Base-by-base conservation (phyloP, 2,113 vertebrate species). In the Caranx ignobilis region DNA sequence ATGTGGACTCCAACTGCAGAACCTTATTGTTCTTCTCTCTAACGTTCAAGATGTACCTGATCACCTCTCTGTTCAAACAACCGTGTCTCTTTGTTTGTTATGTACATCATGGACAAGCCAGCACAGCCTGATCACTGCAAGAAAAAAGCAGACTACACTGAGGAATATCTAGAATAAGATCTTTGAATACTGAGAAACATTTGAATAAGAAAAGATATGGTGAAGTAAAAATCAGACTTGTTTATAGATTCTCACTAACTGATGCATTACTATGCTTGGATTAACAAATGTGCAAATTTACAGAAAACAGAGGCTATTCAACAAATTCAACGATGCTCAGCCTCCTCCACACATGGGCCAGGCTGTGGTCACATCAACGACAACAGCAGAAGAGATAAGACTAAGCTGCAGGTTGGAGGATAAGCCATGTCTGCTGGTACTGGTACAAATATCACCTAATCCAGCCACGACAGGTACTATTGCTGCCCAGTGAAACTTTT, bases 381-480 rank as follows among this genome's bases (percentile, higher is more conserved):
- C 26, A 68, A 13, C 55, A 19, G 6, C 10, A 4, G 37, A 9
- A 31, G 54, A 66, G 69, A 75, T 84, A 47, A 61, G 34, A 55
- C 31, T 16, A 41, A 76, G 65, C 65, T 52, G 56, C 31, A 59
- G 50, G 39, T 11, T 8, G 26, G 50, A 39, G 59, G 63, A 56
- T 69, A 69, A 67, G 52, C 18, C 31, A 48, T n/a, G 37, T 66
- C 31, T 48, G 50, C 21, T 52, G 55, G 75, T 84, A 59, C 32
- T 32, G 65, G 35, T 63, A 79, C 59, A 82, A 82, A 84, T 18
- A 34, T 78, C 32, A 35, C 16, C 32, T 50, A 3, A 71, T 1
- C 15, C 57, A 52, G 11, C 37, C n/a, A 60, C 16, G 19, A 16
- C 34, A 61, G 21, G 52, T 57, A 21, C 26, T 48, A 45, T 12